These are phyloP conservation scores for Chlorodrepanis virens DNA, from an alignment of 2,113 vertebrate genomes.

Conservation along the genomic window DNA sequence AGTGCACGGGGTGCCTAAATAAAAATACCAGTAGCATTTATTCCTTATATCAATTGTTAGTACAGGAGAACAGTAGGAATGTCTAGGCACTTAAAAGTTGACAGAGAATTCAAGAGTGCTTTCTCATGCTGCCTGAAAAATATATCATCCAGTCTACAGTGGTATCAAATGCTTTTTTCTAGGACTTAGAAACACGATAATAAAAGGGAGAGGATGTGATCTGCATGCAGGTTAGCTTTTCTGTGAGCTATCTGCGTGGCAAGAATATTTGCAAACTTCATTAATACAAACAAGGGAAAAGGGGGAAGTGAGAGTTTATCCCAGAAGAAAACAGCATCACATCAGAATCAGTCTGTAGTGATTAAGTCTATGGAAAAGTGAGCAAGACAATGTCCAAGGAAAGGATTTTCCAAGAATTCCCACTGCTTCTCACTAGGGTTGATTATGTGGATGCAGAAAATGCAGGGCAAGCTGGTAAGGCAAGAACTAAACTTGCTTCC, in stretches of 20 bases:
- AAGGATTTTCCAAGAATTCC: background rate
- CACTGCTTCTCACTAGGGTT: background rate
- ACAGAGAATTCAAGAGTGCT: constrained; percentile 36
- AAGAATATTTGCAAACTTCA: constrained; percentile 32
- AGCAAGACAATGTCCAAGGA: background rate
- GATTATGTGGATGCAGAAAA: background rate
- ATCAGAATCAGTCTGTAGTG: background rate
- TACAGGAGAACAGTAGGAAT: constrained; percentile 22
- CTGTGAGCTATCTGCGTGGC: constrained; percentile 15
- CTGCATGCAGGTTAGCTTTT: constrained; percentile 50
- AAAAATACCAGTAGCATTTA: constrained; percentile 17
- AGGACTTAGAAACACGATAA: constrained; percentile 20
- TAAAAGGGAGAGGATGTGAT: constrained; percentile 10
- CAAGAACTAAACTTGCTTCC: background rate
- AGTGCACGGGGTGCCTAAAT: background rate
- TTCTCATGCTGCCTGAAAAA: constrained; percentile 54
- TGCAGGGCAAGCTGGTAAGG: background rate
- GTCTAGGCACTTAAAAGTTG: constrained; percentile 61
- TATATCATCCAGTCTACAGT: constrained; percentile 21
- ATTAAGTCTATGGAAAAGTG: background rate
- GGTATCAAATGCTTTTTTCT: constrained; percentile 45
- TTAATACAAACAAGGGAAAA: background rate
- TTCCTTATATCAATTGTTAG: background rate
- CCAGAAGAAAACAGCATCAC: background rate
- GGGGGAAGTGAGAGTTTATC: background rate